Conservation (phyloP, 2,797 vertebrate genomes). For the Halcyon smyrnensis region DNA sequence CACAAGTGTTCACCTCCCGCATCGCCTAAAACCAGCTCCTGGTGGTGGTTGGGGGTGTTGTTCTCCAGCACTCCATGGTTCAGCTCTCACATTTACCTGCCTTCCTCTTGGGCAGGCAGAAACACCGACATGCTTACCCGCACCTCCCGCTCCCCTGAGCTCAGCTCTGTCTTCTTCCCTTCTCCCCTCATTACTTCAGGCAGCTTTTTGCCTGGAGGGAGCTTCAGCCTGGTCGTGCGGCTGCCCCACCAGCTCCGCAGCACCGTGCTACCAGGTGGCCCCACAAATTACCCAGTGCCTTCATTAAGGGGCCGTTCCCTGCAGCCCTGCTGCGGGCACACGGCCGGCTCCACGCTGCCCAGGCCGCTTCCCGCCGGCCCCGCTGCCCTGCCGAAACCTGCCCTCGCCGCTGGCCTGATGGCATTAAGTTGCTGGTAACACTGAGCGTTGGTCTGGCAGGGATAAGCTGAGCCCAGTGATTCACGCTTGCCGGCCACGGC, state of each 20-base stretch:
- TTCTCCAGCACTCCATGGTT: not conserved
- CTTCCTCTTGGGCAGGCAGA: not conserved
- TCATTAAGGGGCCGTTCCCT: not conserved
- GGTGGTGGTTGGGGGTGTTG: not conserved
- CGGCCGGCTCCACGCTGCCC: not conserved
- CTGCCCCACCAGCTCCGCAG: not conserved
- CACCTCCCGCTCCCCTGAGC: not conserved
- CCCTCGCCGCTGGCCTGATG: not conserved
- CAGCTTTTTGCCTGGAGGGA: not conserved
- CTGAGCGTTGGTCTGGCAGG: accelerated
- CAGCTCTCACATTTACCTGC: not conserved
- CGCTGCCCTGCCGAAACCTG: not conserved
- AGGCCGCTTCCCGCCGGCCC: not conserved
- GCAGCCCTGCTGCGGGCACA: accelerated
- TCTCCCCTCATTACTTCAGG: not conserved
- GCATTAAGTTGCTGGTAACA: not conserved
- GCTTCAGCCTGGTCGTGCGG: accelerated
- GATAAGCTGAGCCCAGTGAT: not conserved
- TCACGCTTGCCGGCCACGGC: not conserved
- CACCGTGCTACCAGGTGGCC: accelerated
- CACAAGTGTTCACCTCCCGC: not conserved
- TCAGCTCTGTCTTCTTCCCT: not conserved
- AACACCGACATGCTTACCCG: not conserved
- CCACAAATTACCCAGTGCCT: not conserved
- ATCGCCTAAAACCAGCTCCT: not conserved